phyloP scores from a whole-genome alignment of 2,888 invertebrate genomes.

The Acanthosepion lycidas region DNA sequence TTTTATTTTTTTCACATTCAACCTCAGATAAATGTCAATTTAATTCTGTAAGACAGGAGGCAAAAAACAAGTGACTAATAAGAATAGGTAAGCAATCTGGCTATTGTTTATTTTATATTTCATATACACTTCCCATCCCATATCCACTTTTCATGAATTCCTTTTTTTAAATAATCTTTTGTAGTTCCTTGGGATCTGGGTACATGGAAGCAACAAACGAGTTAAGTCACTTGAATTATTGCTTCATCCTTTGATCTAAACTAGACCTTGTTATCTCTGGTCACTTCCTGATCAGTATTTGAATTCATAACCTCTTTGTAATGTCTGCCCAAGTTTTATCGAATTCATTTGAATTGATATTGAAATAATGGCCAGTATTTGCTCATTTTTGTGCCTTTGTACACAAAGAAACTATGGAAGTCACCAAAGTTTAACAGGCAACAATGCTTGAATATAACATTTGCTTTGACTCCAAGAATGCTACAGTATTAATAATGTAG shows the following conservation, averaged over 20 bases:
- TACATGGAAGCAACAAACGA: conserved; percentile 9
- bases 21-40: too few species aligned
- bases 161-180: neutral
- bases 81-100: too few species aligned
- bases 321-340: neutral
- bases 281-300: neutral
- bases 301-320: neutral
- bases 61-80: too few species aligned
- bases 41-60: too few species aligned
- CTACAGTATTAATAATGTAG: neutral
- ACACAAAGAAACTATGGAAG: neutral
- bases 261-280: neutral
- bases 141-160: neutral
- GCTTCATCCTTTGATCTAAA: neutral
- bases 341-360: neutral
- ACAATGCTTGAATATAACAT: neutral
- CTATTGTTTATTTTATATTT: too few species aligned
- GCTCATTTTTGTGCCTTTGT: neutral
- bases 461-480: neutral
- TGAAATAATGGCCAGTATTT: neutral
- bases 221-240: conserved; percentile 9
- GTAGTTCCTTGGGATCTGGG: conserved; percentile 33
- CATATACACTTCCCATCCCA: neutral
- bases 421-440: neutral
- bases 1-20: too few species aligned